Evolutionary conservation across 2,113 vertebrate genomes (phyloP).

Genomic region (Takifugu bimaculatus): DNA sequence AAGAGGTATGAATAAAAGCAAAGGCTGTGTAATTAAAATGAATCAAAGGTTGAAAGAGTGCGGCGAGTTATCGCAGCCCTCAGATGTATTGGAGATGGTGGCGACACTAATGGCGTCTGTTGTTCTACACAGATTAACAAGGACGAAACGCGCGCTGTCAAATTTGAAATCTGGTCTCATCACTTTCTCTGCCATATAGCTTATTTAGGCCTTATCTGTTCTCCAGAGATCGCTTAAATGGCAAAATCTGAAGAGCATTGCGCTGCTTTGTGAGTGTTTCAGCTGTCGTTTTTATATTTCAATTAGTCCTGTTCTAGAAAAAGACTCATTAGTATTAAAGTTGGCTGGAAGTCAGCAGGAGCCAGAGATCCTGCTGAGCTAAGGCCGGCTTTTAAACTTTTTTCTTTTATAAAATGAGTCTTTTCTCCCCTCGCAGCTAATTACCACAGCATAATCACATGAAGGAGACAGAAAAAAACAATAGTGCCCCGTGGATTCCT

Average conservation of each 20-base stretch:
- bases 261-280: not conserved
- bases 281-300: conserved; percentile 25
- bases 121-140: conserved; percentile 5
- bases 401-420: not conserved
- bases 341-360: conserved; percentile 40
- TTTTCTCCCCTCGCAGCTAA: not conserved
- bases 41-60: too few relatives aligned
- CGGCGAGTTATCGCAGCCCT: not conserved
- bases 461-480: too few relatives aligned
- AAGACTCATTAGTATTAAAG: conserved; percentile 28
- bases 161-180: not conserved
- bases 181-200: not conserved
- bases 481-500: too few relatives aligned
- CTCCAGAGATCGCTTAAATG: not conserved
- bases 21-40: too few relatives aligned
- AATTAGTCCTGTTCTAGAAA: conserved; percentile 25
- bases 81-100: not conserved
- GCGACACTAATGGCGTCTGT: conserved; percentile 5
- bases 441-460: too few relatives aligned
- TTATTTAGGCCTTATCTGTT: not conserved
- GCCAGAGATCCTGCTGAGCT: conserved; percentile 47
- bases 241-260: not conserved
- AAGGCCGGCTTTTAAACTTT: conserved; percentile 2
- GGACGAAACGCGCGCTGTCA: conserved; percentile 1
- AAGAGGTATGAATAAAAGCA: too few relatives aligned